Evolutionary conservation across 2,797 vertebrate genomes (phyloP).

Genomic region (Poeciliopsis paucimaculata): DNA sequence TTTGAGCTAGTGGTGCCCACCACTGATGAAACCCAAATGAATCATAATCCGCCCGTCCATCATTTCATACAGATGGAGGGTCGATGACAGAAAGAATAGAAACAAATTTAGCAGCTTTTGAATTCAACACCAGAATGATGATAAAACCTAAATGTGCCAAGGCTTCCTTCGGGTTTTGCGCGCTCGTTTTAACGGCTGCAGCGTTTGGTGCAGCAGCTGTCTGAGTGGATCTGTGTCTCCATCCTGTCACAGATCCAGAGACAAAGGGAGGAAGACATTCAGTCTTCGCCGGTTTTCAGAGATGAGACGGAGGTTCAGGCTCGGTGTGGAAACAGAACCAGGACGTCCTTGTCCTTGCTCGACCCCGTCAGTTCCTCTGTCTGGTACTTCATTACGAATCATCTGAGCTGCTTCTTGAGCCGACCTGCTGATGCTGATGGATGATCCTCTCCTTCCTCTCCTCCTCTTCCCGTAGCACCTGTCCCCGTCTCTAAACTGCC

Average conservation of each 20-base stretch:
- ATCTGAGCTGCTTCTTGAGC: slow-evolving; percentile 27
- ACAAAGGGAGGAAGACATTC: slow-evolving; percentile 16
- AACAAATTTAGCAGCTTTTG: background rate
- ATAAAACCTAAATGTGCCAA: background rate
- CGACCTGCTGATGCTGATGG: slow-evolving; percentile 55
- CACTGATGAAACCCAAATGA: background rate
- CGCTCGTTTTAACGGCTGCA: background rate
- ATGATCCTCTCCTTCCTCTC: slow-evolving; percentile 22
- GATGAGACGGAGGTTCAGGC: slow-evolving; percentile 15
- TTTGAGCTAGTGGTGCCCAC: too few relatives aligned
- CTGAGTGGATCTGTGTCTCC: background rate
- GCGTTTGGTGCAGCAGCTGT: background rate
- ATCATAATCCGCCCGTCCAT: background rate
- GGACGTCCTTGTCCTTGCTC: slow-evolving; percentile 24
- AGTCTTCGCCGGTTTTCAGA: slow-evolving; percentile 10
- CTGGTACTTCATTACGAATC: slow-evolving; percentile 44
- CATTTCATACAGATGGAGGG: background rate
- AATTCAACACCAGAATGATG: background rate
- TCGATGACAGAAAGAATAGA: background rate
- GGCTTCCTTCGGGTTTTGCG: background rate
- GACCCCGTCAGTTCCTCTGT: slow-evolving; percentile 30
- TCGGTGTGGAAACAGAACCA: slow-evolving; percentile 30
- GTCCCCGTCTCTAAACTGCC: slow-evolving; percentile 7
- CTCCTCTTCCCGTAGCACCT: slow-evolving; percentile 23
- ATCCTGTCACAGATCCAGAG: background rate